phyloP scores from a whole-genome alignment of 2,113 vertebrate genomes.

The Chunga burmeisteri region DNA sequence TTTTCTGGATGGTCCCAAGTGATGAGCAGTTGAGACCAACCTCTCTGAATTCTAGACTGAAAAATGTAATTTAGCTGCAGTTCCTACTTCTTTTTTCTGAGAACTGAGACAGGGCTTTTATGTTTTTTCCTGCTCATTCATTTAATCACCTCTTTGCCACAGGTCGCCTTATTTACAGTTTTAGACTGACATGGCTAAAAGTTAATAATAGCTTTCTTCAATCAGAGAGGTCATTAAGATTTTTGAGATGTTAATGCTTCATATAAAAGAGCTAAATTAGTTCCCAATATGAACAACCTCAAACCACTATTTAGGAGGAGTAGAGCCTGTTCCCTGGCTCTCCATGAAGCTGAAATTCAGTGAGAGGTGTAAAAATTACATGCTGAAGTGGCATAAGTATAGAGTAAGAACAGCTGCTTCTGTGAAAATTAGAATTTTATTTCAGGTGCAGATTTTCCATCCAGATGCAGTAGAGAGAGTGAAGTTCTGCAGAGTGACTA shows the following conservation, averaged over 20 bases:
- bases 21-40: neutral
- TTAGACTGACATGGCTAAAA: neutral
- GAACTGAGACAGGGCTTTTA: neutral
- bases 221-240: neutral
- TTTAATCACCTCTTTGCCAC: neutral
- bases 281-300: neutral
- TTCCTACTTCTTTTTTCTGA: neutral
- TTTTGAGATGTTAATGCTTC: neutral
- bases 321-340: neutral
- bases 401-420: neutral
- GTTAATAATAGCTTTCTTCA: neutral
- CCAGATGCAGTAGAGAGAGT: neutral
- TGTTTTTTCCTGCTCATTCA: neutral
- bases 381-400: neutral
- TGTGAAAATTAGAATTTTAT: neutral
- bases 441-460: neutral
- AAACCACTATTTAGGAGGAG: neutral
- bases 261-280: neutral
- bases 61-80: neutral
- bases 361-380: neutral
- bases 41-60: neutral
- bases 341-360: neutral
- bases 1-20: neutral
- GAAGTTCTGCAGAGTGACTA: neutral
- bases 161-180: neutral